These are phyloP conservation scores for Hydroisotoma schaefferi DNA, from an alignment of 2,888 invertebrate species.

Conservation along the genomic window DNA sequence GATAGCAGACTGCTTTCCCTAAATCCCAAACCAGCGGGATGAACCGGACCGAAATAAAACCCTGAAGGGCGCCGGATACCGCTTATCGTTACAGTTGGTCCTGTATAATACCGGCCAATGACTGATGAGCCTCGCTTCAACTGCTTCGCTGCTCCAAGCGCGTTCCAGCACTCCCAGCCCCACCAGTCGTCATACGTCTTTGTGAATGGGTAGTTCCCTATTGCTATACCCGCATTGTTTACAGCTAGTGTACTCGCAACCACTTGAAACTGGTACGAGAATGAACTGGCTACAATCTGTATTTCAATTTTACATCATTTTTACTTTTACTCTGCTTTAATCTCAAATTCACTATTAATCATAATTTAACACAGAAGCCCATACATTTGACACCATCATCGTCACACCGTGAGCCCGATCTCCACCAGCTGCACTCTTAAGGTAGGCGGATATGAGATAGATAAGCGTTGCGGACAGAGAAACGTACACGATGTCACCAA, in stretches of 20 bases:
- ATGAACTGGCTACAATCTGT: constrained; percentile 72
- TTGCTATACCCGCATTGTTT: constrained; percentile 72
- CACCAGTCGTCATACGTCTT: constrained; percentile 69
- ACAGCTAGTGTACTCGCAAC: constrained; percentile 89
- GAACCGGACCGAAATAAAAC: constrained; percentile 39
- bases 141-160: constrained; percentile 69
- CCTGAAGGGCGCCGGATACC: constrained; percentile 35
- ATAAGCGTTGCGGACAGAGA: constrained; percentile 72
- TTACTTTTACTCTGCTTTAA: background rate
- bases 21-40: constrained; percentile 27
- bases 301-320: constrained; percentile 32
- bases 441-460: constrained; percentile 67
- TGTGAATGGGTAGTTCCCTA: constrained; percentile 80
- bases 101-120: constrained; percentile 68
- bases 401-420: constrained; percentile 19
- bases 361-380: constrained; percentile 3
- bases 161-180: constrained; percentile 78
- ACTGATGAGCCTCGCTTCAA: constrained; percentile 82
- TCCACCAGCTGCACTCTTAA: constrained; percentile 22
- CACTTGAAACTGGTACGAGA: constrained; percentile 87
- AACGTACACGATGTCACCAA: constrained; percentile 78
- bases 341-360: background rate
- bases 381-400: constrained; percentile 32
- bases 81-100: constrained; percentile 51
- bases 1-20: constrained; percentile 11